These are phyloP conservation scores for Hirudo medicinalis DNA, from an alignment of 1,140 invertebrate species.

Conservation along the genomic window DNA sequence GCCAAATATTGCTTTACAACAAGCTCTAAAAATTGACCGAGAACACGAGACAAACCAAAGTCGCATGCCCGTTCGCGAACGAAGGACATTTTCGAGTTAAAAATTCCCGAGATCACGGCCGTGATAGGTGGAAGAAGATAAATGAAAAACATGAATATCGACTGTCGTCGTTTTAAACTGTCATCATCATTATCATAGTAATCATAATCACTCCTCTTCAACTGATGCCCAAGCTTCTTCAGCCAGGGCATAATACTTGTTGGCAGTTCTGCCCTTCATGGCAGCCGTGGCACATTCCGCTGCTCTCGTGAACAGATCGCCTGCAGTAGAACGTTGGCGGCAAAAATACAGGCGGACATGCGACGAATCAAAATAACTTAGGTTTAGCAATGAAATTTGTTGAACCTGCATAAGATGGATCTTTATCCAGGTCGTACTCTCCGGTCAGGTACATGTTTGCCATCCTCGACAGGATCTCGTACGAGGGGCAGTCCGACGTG, in stretches of 20 bases:
- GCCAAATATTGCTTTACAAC: too few species aligned
- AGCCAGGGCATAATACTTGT: constrained; percentile 46
- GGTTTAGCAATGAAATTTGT: background rate
- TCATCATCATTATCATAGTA: background rate
- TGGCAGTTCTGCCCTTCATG: constrained; percentile 49
- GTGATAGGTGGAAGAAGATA: too few species aligned
- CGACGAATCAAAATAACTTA: background rate
- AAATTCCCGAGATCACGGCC: too few species aligned
- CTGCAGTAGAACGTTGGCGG: constrained; percentile 25
- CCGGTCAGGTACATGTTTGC: constrained; percentile 45
- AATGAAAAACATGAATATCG: too few species aligned
- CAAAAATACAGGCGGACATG: background rate
- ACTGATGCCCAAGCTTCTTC: constrained; percentile 41
- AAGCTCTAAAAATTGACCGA: too few species aligned
- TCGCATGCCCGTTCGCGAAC: too few species aligned
- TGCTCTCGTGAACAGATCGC: constrained; percentile 45
- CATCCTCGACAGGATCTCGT: constrained; percentile 43
- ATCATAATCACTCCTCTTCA: constrained; percentile 24
- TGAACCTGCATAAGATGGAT: constrained; percentile 43
- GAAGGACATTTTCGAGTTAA: too few species aligned
- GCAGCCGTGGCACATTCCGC: constrained; percentile 46
- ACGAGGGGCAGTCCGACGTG: constrained; percentile 37
- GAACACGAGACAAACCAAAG: too few species aligned
- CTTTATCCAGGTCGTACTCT: constrained; percentile 40
- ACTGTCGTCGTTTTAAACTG: background rate